These are phyloP conservation scores for Drosophila bipectinata DNA, from an alignment of 1,140 invertebrate species.

Conservation along the genomic window DNA sequence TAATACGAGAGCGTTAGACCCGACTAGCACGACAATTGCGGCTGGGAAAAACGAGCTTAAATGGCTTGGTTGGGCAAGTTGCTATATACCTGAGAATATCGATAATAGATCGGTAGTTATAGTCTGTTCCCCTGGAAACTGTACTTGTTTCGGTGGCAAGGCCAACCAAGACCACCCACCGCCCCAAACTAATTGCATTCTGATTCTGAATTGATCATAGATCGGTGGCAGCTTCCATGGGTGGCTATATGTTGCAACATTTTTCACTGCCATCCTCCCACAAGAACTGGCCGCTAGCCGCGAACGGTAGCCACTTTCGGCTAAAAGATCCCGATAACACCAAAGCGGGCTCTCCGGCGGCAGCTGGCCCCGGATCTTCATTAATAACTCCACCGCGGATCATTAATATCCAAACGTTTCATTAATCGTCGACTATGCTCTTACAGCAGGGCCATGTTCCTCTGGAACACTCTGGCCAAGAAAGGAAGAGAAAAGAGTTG, in stretches of 20 bases:
- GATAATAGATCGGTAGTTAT: not conserved
- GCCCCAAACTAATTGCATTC: conserved; percentile 42
- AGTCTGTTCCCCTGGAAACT: conserved; percentile 9
- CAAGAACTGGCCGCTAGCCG: not conserved
- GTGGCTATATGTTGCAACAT: conserved; percentile 36
- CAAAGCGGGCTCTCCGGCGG: conserved; percentile 22
- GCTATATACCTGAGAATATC: not conserved
- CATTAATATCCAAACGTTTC: conserved; percentile 77
- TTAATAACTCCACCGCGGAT: conserved; percentile 74
- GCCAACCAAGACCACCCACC: conserved; percentile 17
- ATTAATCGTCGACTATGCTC: conserved; percentile 60
- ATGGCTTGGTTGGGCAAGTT: conserved; percentile 48
- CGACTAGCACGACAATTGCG: conserved; percentile 9
- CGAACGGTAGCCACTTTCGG: conserved; percentile 75
- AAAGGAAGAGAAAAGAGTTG: not conserved
- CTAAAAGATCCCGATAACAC: conserved; percentile 74
- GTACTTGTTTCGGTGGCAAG: not conserved
- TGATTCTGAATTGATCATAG: conserved; percentile 56
- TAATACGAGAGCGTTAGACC: conserved; percentile 25
- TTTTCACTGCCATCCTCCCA: conserved; percentile 23
- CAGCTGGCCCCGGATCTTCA: conserved; percentile 51
- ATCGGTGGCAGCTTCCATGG: conserved; percentile 42
- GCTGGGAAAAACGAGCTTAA: conserved; percentile 43
- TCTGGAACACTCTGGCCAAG: not conserved
- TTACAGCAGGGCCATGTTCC: conserved; percentile 1